Base-by-base conservation (phyloP, 1,140 invertebrate genomes). In the Mizuhopecten yessoensis region DNA sequence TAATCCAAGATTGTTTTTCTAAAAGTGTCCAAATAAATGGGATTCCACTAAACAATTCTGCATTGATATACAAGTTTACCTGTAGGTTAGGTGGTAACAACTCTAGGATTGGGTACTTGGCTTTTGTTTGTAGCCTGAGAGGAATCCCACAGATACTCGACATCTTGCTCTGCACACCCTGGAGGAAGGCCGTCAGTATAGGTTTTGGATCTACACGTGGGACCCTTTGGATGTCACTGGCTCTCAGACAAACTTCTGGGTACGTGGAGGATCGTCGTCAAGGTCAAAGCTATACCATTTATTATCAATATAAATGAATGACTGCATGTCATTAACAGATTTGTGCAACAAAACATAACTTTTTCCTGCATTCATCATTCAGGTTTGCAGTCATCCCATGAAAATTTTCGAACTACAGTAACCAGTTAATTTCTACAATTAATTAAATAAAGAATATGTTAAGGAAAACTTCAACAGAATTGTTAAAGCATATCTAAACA, bases 81-180 rank as follows among this genome's bases (percentile, higher is more conserved):
- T 95, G 89, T 75, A 29, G 57, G 57, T 42, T 88, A 45, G 89
- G 89, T 39, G 87, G 39, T 36, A 90, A 86, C 29, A 95, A 39
- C 0, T 90, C 88, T 34, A 93, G 87, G 0, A 86, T 86, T 29
- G 94, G 88, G 90, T 93, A 94, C 86, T 86, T 88, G 13, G 93
- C 87, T 86, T 94, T 94, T 11, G 93, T 89, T 23, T 93, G 90
- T 91, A 95, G 93, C 17, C 89, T 86, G 20, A 95, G 49, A 34
- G 88, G 90, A 34, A 88, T 91, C 33, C 94, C 94, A 93, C 95
- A 95, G 15, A 94, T 90, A 33, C 34, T 91, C 1, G 92, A 86
- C 34, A 95, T 91, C 90, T 94, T 95, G 29, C 23, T 88, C 87
- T 95, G 94, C 34, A 95, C 39, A 89, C 95, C 95, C 45, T 94